Percentiles rank a stretch among this genome's conserved stretches.
These are phyloP conservation scores for Microtus ochrogaster DNA, from an alignment of 2,113 vertebrate genomes.

Conservation along the genomic window DNA sequence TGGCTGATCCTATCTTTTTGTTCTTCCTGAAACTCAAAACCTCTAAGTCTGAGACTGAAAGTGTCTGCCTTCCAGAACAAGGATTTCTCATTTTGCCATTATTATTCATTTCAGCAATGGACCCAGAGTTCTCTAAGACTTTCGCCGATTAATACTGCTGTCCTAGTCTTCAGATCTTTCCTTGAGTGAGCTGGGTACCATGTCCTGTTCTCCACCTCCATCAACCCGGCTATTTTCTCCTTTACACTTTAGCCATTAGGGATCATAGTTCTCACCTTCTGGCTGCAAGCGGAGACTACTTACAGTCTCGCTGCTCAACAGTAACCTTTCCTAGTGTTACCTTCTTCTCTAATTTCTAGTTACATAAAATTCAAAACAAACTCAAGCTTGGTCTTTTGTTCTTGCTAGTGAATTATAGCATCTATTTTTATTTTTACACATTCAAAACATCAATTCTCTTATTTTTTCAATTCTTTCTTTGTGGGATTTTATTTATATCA, in stretches of 20 bases:
- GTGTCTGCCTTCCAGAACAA: neutral
- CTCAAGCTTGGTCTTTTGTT: neutral
- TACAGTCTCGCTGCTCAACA: neutral
- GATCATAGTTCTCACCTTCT: neutral
- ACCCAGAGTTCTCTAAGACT: slow-evolving; percentile 4
- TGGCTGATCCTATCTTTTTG: neutral
- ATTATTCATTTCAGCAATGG: neutral
- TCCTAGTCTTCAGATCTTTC: neutral
- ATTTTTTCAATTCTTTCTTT: neutral
- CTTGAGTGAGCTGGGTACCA: neutral
- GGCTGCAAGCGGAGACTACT: neutral
- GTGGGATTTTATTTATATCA: slow-evolving; percentile 15
- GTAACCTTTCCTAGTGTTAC: neutral
- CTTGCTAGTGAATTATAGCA: neutral
- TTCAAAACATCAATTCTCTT: neutral
- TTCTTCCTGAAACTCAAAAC: neutral
- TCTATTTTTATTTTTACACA: slow-evolving; percentile 39
- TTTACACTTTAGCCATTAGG: neutral
- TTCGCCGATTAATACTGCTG: neutral
- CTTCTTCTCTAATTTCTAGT: neutral
- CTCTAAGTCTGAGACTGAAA: neutral
- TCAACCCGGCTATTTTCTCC: neutral
- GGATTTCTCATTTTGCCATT: neutral
- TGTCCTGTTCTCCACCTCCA: neutral
- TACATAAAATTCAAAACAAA: slow-evolving; percentile 26